Evolutionary conservation across 1,140 invertebrate genomes (phyloP).

Genomic region (Laupala kohalensis): DNA sequence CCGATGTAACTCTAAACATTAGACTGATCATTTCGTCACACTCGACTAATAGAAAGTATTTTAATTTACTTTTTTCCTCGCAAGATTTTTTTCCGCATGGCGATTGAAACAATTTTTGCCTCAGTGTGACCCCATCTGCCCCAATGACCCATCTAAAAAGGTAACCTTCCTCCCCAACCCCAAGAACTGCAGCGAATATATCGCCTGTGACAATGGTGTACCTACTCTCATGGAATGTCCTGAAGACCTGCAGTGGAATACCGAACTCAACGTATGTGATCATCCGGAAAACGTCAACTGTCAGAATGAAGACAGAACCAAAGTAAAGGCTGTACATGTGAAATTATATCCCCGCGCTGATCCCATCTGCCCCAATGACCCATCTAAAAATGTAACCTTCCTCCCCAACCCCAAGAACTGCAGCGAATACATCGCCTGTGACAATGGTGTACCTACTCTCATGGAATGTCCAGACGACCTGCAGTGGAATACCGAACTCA

Average conservation of each 20-base stretch:
- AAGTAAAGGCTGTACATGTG: background rate
- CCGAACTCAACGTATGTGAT: background rate
- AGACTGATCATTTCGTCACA: no score
- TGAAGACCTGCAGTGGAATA: background rate
- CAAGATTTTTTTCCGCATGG: no score
- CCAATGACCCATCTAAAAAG: background rate
- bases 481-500: background rate
- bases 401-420: background rate
- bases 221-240: background rate
- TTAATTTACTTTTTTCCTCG: no score
- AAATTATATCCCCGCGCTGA: background rate
- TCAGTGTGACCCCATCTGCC: background rate
- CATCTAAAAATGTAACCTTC: background rate
- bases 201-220: background rate
- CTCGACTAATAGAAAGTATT: no score
- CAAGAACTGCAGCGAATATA: background rate
- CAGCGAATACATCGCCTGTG: background rate
- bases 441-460: background rate
- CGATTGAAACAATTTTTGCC: no score
- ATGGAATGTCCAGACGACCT: background rate
- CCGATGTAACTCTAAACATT: no score
- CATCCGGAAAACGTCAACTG: background rate
- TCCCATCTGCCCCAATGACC: background rate
- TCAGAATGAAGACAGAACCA: background rate
- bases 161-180: background rate